phyloP scores from a whole-genome alignment of 2,797 vertebrate species.

The Mycteria americana region DNA sequence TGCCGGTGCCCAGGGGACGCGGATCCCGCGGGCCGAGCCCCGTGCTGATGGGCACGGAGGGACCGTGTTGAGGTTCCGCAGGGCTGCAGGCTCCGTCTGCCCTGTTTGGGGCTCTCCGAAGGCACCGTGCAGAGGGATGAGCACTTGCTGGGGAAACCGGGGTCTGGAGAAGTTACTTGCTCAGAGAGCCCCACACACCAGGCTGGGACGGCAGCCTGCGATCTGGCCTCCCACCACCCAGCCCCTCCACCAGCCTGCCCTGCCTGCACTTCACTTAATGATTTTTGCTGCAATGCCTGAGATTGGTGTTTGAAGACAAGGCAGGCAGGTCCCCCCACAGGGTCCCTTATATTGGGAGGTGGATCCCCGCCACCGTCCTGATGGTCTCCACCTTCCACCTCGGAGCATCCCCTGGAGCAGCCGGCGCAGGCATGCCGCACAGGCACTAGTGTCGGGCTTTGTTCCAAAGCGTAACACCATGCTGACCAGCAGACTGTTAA shows the following conservation, averaged over 20 bases:
- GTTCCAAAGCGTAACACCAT: not conserved
- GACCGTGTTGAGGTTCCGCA: not conserved
- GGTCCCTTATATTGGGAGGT: not conserved
- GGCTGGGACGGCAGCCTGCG: not conserved
- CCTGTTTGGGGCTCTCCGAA: rapidly evolving
- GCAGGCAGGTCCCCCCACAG: not conserved
- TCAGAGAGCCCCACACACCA: rapidly evolving
- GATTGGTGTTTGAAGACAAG: rapidly evolving
- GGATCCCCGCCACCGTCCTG: rapidly evolving
- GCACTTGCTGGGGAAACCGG: not conserved
- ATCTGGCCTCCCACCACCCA: not conserved
- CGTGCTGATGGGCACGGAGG: rapidly evolving
- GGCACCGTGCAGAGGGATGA: not conserved
- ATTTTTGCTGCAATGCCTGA: not conserved
- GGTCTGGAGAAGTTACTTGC: not conserved
- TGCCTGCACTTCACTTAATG: not conserved
- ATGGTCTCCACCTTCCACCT: not conserved
- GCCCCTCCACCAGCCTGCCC: not conserved
- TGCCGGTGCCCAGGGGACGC: rapidly evolving
- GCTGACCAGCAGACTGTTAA: not conserved
- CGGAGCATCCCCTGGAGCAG: not conserved
- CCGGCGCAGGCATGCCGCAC: rapidly evolving
- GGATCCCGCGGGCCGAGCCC: not conserved
- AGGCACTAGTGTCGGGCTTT: not conserved
- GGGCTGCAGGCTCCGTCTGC: not conserved